These are phyloP conservation scores for Napeogenes sylphis DNA, from an alignment of 2,888 invertebrate species.

Conservation along the genomic window DNA sequence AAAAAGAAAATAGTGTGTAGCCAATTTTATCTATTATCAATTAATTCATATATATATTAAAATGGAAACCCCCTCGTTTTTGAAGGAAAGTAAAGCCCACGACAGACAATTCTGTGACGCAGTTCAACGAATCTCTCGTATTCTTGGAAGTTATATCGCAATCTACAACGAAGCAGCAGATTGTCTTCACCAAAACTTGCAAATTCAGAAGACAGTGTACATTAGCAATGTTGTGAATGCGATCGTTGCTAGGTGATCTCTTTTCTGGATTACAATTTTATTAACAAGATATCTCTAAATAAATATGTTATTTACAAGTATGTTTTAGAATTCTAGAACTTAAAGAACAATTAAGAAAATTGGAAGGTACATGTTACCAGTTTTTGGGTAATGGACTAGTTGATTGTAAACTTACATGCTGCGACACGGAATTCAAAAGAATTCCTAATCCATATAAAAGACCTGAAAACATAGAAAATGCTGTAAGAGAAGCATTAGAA, in stretches of 20 bases:
- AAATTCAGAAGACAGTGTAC: conserved; percentile 55
- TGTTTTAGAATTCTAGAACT: conserved; percentile 55
- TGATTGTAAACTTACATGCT: conserved; percentile 43
- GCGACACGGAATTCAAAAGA: conserved; percentile 43
- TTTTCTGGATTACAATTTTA: background rate
- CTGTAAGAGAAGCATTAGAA: conserved; percentile 37
- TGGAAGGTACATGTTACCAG: conserved; percentile 46
- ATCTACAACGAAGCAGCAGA: conserved; percentile 51
- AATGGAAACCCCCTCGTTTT: background rate
- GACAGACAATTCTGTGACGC: conserved; percentile 50
- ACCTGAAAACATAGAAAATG: conserved; percentile 38
- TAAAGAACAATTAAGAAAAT: conserved; percentile 46
- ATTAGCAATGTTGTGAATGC: conserved; percentile 44
- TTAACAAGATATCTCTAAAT: background rate
- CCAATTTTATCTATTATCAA: too few relatives aligned
- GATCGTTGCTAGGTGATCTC: conserved; percentile 45
- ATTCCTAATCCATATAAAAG: conserved; percentile 39
- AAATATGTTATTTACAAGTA: background rate
- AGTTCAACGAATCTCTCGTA: conserved; percentile 41
- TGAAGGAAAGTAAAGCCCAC: conserved; percentile 45
- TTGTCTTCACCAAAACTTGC: conserved; percentile 51
- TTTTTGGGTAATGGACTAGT: conserved; percentile 47
- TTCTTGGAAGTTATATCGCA: conserved; percentile 49
- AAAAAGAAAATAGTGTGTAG: too few relatives aligned
- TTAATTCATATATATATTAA: too few relatives aligned